phyloP scores from a whole-genome alignment of 2,888 invertebrate genomes.

The Cerceris ruficornis region DNA sequence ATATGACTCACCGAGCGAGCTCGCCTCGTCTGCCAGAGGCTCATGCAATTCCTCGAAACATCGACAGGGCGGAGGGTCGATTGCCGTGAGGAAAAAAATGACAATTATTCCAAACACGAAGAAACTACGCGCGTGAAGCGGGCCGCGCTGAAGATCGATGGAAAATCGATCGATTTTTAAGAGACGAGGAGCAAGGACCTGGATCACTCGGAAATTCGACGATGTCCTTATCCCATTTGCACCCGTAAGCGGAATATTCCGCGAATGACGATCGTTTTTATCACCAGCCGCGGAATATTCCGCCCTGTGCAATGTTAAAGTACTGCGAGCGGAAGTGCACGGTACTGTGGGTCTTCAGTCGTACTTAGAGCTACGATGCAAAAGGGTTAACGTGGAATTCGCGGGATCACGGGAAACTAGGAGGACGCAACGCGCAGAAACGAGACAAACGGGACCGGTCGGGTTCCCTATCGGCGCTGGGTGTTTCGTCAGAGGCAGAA shows the following conservation, averaged over 20 bases:
- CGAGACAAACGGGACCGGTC: background rate
- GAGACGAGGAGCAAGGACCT: too few relatives aligned
- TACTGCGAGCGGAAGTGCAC: constrained; percentile 18
- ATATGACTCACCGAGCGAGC: constrained; percentile 58
- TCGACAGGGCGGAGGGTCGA: background rate
- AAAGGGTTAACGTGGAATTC: too few relatives aligned
- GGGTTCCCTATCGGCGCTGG: background rate
- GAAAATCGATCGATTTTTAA: too few relatives aligned
- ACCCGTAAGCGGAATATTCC: too few relatives aligned
- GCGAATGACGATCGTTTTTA: too few relatives aligned
- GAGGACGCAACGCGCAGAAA: background rate
- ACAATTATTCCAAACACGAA: background rate
- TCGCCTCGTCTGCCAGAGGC: background rate
- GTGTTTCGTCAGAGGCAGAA: background rate
- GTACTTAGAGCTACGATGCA: too few relatives aligned
- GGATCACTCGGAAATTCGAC: background rate
- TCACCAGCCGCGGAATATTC: too few relatives aligned
- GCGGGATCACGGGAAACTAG: constrained; percentile 10
- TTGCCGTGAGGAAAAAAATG: background rate
- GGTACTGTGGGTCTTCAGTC: too few relatives aligned
- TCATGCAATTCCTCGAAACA: constrained; percentile 51
- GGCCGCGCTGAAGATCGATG: too few relatives aligned
- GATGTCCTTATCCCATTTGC: too few relatives aligned
- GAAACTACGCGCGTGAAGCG: background rate
- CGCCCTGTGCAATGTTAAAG: too few relatives aligned